A percentile compares a stretch with the other conserved stretches of the same genome.
Conservation (phyloP, 1,140 invertebrate genomes). For the Steinernema feltiae region DNA sequence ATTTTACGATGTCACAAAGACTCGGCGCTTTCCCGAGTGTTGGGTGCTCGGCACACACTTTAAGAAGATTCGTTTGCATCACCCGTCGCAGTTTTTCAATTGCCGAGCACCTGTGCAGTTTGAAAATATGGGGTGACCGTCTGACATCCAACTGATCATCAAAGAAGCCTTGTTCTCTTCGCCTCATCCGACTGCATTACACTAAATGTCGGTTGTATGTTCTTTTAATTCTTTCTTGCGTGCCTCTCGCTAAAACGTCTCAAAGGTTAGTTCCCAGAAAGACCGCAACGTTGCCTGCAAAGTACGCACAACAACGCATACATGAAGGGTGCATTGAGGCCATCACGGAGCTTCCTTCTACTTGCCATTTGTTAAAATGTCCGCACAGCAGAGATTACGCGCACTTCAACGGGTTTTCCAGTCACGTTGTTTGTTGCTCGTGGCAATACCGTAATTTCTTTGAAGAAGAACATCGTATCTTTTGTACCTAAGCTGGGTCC, state of each 20-base stretch:
- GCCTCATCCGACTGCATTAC: background rate
- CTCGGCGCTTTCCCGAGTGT: no score
- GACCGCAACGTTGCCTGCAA: no score
- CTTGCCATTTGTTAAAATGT: no score
- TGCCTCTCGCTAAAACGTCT: no score
- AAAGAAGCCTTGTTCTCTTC: background rate
- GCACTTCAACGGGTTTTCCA: background rate
- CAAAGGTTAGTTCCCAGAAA: no score
- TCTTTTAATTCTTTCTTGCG: no score
- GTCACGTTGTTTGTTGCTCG: background rate
- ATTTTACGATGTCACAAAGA: no score
- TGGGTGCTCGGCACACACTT: no score
- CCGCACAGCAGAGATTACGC: background rate
- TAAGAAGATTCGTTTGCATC: no score
- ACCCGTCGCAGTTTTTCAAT: background rate
- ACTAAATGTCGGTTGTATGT: background rate
- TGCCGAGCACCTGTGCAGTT: background rate
- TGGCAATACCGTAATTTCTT: background rate
- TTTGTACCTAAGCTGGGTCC: constrained; percentile 10
- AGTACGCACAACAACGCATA: no score
- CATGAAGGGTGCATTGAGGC: no score
- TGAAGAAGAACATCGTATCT: background rate
- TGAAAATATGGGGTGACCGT: background rate
- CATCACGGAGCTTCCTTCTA: background rate
- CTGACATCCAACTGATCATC: background rate